Percentiles rank a stretch among this genome's conserved stretches.
Conservation (phyloP, 2,888 invertebrate genomes). For the Phoronis australis region DNA sequence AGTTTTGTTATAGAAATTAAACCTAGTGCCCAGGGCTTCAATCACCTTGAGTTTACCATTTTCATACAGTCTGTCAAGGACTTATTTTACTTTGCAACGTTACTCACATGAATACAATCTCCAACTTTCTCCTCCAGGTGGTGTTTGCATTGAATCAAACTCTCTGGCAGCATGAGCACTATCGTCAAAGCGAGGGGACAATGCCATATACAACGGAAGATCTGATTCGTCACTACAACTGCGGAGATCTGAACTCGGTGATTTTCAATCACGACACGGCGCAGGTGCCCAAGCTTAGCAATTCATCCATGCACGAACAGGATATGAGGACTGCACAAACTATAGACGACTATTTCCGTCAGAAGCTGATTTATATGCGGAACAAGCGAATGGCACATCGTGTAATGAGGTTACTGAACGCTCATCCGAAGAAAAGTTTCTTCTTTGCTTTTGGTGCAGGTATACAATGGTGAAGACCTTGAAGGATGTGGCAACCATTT, state of each 20-base stretch:
- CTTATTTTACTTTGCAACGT: too few relatives aligned
- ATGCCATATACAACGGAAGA: slow-evolving; percentile 49
- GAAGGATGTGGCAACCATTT: too few relatives aligned
- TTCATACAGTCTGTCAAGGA: too few relatives aligned
- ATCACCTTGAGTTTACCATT: too few relatives aligned
- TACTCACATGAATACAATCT: too few relatives aligned
- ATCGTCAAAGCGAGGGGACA: slow-evolving; percentile 30
- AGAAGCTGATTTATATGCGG: slow-evolving; percentile 56
- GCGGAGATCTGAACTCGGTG: slow-evolving; percentile 53
- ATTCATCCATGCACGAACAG: slow-evolving; percentile 39
- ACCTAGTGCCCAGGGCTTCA: too few relatives aligned
- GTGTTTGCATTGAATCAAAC: slow-evolving; percentile 56
- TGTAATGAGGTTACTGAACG: slow-evolving; percentile 51
- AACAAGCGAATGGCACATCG: slow-evolving; percentile 57
- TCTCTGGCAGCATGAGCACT: slow-evolving; percentile 51
- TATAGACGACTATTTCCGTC: slow-evolving; percentile 56
- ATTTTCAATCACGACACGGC: slow-evolving; percentile 51
- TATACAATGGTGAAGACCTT: slow-evolving; percentile 28
- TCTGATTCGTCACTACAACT: slow-evolving; percentile 55
- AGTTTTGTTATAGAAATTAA: too few relatives aligned
- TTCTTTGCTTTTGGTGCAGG: slow-evolving; percentile 60
- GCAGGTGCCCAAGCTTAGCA: slow-evolving; percentile 44
- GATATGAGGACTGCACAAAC: slow-evolving; percentile 36
- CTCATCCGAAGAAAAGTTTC: slow-evolving; percentile 53
- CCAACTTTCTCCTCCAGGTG: slow-evolving; percentile 52